phyloP scores from a whole-genome alignment of 2,797 vertebrate genomes.

The Todus mexicanus region DNA sequence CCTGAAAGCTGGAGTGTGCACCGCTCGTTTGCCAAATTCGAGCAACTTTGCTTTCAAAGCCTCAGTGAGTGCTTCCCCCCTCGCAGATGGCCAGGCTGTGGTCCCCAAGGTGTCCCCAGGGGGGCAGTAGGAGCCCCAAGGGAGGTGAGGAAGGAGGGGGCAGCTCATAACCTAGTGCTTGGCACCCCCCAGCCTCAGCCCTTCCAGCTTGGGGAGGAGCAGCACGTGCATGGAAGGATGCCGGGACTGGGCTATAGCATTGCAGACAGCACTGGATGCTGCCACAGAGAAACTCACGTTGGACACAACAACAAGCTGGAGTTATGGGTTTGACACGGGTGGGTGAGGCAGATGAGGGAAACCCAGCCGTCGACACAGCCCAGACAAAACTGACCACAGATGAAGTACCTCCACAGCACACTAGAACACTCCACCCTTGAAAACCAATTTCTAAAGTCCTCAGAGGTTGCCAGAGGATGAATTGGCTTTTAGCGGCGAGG shows the following conservation, averaged over 20 bases:
- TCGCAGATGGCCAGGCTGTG: background rate
- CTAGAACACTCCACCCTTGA: background rate
- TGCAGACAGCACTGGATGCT: rapidly evolving
- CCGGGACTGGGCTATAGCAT: background rate
- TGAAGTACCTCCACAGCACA: rapidly evolving
- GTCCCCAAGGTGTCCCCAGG: background rate
- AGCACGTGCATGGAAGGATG: rapidly evolving
- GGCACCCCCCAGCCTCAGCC: background rate
- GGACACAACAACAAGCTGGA: rapidly evolving
- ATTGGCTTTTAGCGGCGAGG: background rate
- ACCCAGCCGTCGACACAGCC: background rate
- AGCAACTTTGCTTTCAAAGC: background rate
- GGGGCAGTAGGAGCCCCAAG: background rate
- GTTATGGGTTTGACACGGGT: rapidly evolving
- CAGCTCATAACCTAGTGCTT: background rate
- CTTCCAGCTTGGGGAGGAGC: background rate
- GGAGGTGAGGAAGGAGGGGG: rapidly evolving
- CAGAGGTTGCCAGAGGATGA: background rate
- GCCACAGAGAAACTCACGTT: background rate
- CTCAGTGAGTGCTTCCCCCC: rapidly evolving
- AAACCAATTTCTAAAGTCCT: background rate
- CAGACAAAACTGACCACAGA: rapidly evolving
- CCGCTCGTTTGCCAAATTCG: background rate
- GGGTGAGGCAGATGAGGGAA: background rate
- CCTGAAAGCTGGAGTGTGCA: background rate